These are phyloP conservation scores for Cheracebus regulus DNA, from an alignment of 2,797 vertebrate genomes.

Conservation along the genomic window DNA sequence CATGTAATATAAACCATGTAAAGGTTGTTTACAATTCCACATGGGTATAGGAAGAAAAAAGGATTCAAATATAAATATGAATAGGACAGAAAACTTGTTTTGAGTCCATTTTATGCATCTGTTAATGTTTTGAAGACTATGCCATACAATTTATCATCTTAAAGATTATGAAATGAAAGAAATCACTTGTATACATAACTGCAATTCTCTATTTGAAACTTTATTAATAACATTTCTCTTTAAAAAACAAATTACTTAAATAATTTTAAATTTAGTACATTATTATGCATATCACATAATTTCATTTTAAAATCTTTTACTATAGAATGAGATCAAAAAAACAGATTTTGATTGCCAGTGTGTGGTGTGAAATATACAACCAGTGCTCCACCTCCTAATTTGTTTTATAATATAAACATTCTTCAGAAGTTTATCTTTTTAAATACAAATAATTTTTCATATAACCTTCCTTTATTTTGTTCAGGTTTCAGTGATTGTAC, in stretches of 20 bases:
- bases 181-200: conserved; percentile 52
- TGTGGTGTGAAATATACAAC: conserved; percentile 6
- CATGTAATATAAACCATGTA: conserved; percentile 61
- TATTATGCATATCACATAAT: conserved; percentile 16
- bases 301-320: conserved; percentile 46
- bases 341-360: conserved; percentile 55
- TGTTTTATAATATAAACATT: conserved; percentile 55
- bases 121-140: conserved; percentile 63
- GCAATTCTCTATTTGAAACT: conserved; percentile 47
- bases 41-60: conserved; percentile 60
- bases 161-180: conserved; percentile 62
- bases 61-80: conserved; percentile 70
- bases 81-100: conserved; percentile 55
- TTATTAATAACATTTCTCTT: conserved; percentile 43
- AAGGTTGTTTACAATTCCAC: conserved; percentile 69
- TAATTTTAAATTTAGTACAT: conserved; percentile 33
- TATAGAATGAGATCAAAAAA: conserved; percentile 62
- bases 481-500: conserved; percentile 12
- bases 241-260: conserved; percentile 9
- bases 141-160: conserved; percentile 44
- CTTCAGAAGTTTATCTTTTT: conserved; percentile 38
- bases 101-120: conserved; percentile 62
- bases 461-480: neutral
- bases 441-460: conserved; percentile 50
- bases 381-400: conserved; percentile 13